A percentile compares a stretch with the other conserved stretches of the same genome.
These are phyloP conservation scores for Nemurella pictetii DNA, from an alignment of 2,888 invertebrate species.

Conservation along the genomic window DNA sequence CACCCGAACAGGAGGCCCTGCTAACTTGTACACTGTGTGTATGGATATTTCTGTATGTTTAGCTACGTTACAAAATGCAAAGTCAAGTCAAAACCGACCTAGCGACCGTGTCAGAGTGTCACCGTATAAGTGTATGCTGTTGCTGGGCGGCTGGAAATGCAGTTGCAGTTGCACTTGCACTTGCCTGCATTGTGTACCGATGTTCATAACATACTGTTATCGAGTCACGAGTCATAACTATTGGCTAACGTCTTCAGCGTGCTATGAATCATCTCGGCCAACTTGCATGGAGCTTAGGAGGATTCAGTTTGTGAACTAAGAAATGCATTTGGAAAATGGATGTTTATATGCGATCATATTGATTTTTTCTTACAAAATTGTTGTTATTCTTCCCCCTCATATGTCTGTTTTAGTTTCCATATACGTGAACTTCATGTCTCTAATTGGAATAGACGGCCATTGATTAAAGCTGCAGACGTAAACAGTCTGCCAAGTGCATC, in stretches of 20 bases:
- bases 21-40: conserved; percentile 9
- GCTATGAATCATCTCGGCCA: not conserved
- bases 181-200: not conserved
- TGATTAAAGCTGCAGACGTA: not conserved
- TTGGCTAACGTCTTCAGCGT: not conserved
- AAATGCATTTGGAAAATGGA: too few relatives aligned
- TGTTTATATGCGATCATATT: too few relatives aligned
- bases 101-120: not conserved
- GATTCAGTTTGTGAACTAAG: not conserved
- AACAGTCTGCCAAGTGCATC: not conserved
- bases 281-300: not conserved
- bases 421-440: not conserved
- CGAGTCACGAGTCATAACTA: conserved; percentile 6
- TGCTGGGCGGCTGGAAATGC: not conserved
- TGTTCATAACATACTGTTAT: not conserved
- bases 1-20: conserved; percentile 25
- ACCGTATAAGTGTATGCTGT: conserved; percentile 14
- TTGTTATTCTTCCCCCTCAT: not conserved
- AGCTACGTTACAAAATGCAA: conserved; percentile 12
- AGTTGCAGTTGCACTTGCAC: not conserved
- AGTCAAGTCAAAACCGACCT: not conserved
- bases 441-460: not conserved
- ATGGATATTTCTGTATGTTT: conserved; percentile 1
- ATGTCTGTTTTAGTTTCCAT: not conserved
- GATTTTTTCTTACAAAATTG: not conserved